phyloP scores from a whole-genome alignment of 2,797 vertebrate genomes.

The Parauchenoglanis punctatus region DNA sequence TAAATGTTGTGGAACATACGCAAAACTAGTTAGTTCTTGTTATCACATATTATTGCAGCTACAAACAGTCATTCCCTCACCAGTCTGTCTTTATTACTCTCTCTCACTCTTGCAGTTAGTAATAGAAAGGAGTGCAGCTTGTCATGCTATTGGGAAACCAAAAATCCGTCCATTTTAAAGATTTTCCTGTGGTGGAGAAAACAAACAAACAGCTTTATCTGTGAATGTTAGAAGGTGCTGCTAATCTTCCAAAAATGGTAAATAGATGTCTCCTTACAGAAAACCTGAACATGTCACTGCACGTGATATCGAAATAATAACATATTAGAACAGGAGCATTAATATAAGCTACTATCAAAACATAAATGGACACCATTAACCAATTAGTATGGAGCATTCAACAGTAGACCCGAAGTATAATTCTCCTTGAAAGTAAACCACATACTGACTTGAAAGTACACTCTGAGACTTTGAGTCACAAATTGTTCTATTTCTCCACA shows the following conservation, averaged over 20 bases:
- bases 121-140: not conserved
- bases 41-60: not conserved
- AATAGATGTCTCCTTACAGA: not conserved
- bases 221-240: not conserved
- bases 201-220: not conserved
- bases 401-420: not conserved
- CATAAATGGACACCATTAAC: not conserved
- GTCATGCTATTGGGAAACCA: not conserved
- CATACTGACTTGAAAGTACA: not conserved
- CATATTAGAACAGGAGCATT: not conserved
- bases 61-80: not conserved
- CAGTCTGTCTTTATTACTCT: not conserved
- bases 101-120: not conserved
- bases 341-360: too few relatives aligned
- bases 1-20: not conserved
- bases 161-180: not conserved
- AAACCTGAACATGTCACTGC: not conserved
- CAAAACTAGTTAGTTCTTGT: not conserved
- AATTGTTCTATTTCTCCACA: not conserved
- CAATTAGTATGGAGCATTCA: not conserved
- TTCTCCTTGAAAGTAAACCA: not conserved
- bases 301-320: not conserved
- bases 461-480: not conserved
- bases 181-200: not conserved
- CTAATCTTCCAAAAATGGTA: not conserved